These are phyloP conservation scores for Pemphredon lugubris DNA, from an alignment of 2,888 invertebrate genomes.

Conservation along the genomic window DNA sequence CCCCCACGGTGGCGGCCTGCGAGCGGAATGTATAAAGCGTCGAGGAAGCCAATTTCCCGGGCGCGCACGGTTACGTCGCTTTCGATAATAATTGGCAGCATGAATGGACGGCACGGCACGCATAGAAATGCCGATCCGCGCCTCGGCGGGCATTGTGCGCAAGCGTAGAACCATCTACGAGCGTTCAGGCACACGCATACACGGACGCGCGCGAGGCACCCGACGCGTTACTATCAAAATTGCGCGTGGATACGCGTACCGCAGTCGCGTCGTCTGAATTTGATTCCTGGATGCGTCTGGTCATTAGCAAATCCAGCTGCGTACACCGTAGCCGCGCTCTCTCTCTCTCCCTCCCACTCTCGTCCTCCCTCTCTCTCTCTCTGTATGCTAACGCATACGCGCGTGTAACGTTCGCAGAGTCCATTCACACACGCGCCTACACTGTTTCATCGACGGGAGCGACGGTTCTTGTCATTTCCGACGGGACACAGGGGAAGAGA, in stretches of 20 bases:
- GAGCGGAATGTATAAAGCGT: constrained; percentile 56
- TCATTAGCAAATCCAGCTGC: constrained; percentile 73
- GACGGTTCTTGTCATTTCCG: constrained; percentile 55
- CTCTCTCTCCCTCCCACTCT: background rate
- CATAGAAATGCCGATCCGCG: constrained; percentile 59
- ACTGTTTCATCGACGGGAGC: constrained; percentile 36
- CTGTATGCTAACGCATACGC: background rate
- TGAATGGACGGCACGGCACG: constrained; percentile 68
- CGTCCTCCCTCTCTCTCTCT: background rate
- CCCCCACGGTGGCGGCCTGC: constrained; percentile 39
- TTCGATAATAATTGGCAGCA: constrained; percentile 73
- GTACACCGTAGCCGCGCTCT: constrained; percentile 29
- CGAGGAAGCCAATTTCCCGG: constrained; percentile 69
- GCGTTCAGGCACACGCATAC: background rate
- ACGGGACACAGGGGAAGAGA: constrained; percentile 27
- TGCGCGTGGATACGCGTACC: constrained; percentile 39
- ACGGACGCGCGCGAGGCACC: constrained; percentile 8
- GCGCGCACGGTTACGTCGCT: constrained; percentile 65
- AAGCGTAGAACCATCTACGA: background rate
- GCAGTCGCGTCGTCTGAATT: constrained; percentile 65
- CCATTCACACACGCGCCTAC: constrained; percentile 56
- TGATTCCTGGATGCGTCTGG: constrained; percentile 73
- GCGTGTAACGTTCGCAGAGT: constrained; percentile 24
- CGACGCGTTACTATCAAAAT: constrained; percentile 48
- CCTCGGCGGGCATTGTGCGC: background rate